Conservation (phyloP, 2,888 invertebrate genomes). For the Eugnorisma glareosa region DNA sequence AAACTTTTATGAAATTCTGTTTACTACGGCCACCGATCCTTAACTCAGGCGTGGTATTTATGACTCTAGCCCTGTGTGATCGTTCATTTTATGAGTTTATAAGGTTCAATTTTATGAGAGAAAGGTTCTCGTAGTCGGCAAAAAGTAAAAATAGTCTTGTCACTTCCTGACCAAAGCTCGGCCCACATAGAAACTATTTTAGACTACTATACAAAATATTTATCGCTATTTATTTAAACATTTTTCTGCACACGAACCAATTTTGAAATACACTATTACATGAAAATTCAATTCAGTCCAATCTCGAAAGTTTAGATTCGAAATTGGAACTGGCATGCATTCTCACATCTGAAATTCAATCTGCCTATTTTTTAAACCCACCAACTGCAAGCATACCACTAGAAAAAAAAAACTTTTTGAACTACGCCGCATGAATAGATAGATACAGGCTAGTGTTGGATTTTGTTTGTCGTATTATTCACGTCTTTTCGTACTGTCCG, state of each 20-base stretch:
- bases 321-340: constrained; percentile 41
- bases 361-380: constrained; percentile 34
- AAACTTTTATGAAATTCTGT: constrained; percentile 47
- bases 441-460: not conserved
- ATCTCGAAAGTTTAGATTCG: constrained; percentile 47
- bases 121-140: constrained; percentile 6
- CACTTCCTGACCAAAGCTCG: not conserved
- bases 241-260: not conserved
- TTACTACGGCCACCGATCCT: constrained; percentile 12
- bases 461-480: constrained; percentile 27
- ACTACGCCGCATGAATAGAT: not conserved
- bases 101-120: constrained; percentile 24
- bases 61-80: constrained; percentile 7
- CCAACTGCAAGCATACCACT: constrained; percentile 1
- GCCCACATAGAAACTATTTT: not conserved
- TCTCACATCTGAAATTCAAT: constrained; percentile 43
- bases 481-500: constrained; percentile 7
- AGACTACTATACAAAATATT: not conserved
- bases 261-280: constrained; percentile 23
- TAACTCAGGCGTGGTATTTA: constrained; percentile 18
- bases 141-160: constrained; percentile 26
- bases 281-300: no score
- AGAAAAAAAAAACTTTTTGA: constrained; percentile 20
- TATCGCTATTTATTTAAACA: not conserved
- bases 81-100: constrained; percentile 14